phyloP scores from a whole-genome alignment of 2,888 invertebrate genomes.

The Gymnoscelis rufifasciata region DNA sequence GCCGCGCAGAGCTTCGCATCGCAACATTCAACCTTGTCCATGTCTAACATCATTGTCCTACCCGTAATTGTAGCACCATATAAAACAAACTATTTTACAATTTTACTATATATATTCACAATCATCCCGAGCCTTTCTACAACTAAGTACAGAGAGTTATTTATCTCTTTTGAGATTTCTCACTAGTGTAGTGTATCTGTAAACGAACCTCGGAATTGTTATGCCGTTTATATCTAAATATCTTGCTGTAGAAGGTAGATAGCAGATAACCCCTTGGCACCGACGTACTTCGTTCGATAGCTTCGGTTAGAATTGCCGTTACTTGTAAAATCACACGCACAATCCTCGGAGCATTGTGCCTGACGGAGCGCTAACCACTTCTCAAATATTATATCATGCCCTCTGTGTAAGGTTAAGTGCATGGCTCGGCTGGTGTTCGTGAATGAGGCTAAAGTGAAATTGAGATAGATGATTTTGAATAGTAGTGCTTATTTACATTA shows the following conservation, averaged over 20 bases:
- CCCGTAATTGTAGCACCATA: conserved; percentile 37
- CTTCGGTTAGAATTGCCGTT: conserved; percentile 67
- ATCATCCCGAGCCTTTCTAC: conserved; percentile 16
- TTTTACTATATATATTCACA: conserved; percentile 26
- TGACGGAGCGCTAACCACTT: conserved; percentile 20
- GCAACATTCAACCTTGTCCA: conserved; percentile 51
- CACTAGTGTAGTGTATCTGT: conserved; percentile 20
- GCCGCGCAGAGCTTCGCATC: conserved; percentile 56
- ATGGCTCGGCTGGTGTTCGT: conserved; percentile 7
- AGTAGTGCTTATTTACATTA: conserved; percentile 37
- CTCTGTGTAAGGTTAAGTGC: conserved; percentile 12
- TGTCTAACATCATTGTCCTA: conserved; percentile 58
- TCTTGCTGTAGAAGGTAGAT: conserved; percentile 52
- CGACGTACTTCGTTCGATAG: conserved; percentile 55
- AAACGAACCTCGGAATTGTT: conserved; percentile 31
- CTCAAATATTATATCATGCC: conserved; percentile 26
- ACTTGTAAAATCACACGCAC: conserved; percentile 65
- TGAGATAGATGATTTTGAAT: conserved; percentile 31
- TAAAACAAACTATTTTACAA: conserved; percentile 28
- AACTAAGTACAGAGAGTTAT: conserved; percentile 4
- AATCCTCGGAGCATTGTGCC: conserved; percentile 50
- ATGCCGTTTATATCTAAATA: conserved; percentile 37
- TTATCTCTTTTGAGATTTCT: conserved; percentile 20
- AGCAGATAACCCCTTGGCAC: conserved; percentile 67
- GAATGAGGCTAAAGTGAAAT: conserved; percentile 4